These are phyloP conservation scores for Cettia cetti DNA, from an alignment of 2,113 vertebrate species.

Conservation along the genomic window DNA sequence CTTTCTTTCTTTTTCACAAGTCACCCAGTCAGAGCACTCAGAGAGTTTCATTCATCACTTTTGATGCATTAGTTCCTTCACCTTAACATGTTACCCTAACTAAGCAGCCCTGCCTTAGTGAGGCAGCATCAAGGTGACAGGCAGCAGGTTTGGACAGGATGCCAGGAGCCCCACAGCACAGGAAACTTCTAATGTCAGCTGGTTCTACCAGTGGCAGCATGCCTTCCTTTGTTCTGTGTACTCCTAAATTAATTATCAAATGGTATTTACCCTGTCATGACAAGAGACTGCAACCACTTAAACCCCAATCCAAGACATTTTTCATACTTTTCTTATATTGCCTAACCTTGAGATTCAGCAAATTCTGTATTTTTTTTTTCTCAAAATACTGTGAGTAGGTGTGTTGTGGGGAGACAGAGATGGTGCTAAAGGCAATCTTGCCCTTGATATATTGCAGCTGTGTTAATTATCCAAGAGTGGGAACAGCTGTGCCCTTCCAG, in stretches of 20 bases:
- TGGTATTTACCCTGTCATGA: background rate
- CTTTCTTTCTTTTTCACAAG: background rate
- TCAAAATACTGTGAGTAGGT: no score
- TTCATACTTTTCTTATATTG: background rate
- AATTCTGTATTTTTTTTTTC: background rate
- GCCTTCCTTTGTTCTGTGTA: background rate
- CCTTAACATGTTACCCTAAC: background rate
- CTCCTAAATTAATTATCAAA: background rate
- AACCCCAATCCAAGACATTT: background rate
- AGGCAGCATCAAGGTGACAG: background rate
- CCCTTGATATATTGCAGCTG: background rate
- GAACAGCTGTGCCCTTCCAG: background rate
- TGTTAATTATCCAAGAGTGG: background rate
- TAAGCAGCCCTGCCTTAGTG: background rate
- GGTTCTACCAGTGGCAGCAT: background rate
- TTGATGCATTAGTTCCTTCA: background rate
- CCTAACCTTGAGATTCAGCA: background rate
- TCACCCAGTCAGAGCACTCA: background rate
- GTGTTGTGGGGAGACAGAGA: background rate
- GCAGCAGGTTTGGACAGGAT: rapidly evolving
- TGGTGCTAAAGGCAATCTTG: background rate
- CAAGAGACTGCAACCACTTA: background rate
- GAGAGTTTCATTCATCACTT: background rate
- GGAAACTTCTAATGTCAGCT: background rate
- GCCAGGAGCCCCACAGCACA: background rate